Percentiles rank a stretch among this genome's conserved stretches.
These are phyloP conservation scores for Chelmon rostratus DNA, from an alignment of 2,797 vertebrate species.

Conservation along the genomic window DNA sequence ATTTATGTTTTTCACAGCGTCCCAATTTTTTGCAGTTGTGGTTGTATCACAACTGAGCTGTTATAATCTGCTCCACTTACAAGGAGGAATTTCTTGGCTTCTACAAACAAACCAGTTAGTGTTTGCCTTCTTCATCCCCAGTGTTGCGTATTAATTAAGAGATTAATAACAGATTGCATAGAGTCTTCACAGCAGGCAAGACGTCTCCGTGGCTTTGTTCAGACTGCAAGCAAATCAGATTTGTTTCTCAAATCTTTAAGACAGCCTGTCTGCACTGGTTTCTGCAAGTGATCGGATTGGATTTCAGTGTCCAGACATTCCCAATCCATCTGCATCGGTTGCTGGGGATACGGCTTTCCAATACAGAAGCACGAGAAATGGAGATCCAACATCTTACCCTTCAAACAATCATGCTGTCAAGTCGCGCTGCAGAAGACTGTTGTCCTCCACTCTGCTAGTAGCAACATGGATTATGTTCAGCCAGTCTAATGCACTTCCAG, in stretches of 20 bases:
- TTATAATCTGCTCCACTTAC: neutral
- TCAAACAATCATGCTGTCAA: too few species aligned
- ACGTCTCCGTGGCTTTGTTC: neutral
- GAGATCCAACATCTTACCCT: too few species aligned
- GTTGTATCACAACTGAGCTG: neutral
- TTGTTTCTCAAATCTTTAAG: neutral
- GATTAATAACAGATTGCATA: neutral
- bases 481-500: neutral
- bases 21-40: too few species aligned
- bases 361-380: too few species aligned
- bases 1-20: too few species aligned
- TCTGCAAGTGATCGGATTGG: neutral
- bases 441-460: neutral
- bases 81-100: neutral
- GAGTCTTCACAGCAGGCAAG: neutral
- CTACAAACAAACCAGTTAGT: neutral
- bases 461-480: neutral
- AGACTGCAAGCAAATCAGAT: neutral
- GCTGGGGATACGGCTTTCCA: too few species aligned
- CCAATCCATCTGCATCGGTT: too few species aligned
- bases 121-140: neutral
- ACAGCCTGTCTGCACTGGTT: neutral
- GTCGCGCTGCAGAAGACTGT: too few species aligned
- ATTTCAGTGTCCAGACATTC: too few species aligned
- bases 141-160: neutral